phyloP scores from a whole-genome alignment of 2,797 vertebrate species.

The Scleropages formosus region DNA sequence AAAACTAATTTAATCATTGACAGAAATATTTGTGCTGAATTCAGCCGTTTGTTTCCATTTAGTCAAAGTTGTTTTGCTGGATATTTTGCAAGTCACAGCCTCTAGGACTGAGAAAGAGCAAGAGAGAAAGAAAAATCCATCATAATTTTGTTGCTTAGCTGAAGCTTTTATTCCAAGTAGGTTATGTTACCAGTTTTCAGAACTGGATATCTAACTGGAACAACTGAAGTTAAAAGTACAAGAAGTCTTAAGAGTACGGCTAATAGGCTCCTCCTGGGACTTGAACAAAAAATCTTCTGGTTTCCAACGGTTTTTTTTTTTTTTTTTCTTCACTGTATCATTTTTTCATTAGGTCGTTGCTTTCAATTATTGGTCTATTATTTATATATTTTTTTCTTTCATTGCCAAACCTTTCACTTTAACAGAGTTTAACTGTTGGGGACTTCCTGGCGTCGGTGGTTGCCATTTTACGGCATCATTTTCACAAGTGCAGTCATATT shows the following conservation, averaged over 20 bases:
- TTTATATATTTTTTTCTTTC: slow-evolving; percentile 2
- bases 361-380: slow-evolving; percentile 19
- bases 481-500: neutral
- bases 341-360: neutral
- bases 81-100: slow-evolving; percentile 10
- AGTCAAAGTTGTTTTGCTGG: slow-evolving; percentile 44
- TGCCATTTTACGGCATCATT: neutral
- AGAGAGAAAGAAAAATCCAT: too few species aligned
- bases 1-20: slow-evolving; percentile 73
- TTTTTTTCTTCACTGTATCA: slow-evolving; percentile 12
- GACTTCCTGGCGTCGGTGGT: neutral
- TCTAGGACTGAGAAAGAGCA: neutral
- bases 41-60: slow-evolving; percentile 55
- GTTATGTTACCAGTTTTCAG: too few species aligned
- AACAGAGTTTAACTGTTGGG: slow-evolving; percentile 6
- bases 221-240: too few species aligned
- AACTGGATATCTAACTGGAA: too few species aligned
- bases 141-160: too few species aligned
- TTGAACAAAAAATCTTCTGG: too few species aligned
- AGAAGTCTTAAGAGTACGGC: too few species aligned
- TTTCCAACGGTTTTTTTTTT: neutral
- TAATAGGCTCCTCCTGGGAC: too few species aligned
- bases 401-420: slow-evolving; percentile 3
- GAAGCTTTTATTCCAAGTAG: too few species aligned
- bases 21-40: slow-evolving; percentile 55